A percentile compares a stretch with the other conserved stretches of the same genome.
These are phyloP conservation scores for Haliclystus octoradiatus DNA, from an alignment of 30 jellyfish, hydroid and myxozoan species.

Conservation along the genomic window DNA sequence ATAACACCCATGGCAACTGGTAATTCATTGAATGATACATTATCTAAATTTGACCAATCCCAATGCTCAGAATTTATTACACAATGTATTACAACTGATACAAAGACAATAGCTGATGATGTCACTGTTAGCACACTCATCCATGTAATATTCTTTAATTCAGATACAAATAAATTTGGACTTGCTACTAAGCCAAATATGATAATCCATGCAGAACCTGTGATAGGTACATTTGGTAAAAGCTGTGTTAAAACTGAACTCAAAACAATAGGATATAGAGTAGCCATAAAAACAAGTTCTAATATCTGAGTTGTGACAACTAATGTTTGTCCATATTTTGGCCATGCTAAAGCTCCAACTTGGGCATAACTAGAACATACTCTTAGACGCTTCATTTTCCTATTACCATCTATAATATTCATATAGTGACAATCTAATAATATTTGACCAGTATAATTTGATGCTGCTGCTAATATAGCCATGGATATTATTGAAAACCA, in stretches of 20 bases:
- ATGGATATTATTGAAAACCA: slow-evolving; percentile 10
- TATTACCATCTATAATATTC: background rate
- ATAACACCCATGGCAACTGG: slow-evolving; percentile 47
- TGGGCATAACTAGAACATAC: slow-evolving; percentile 7
- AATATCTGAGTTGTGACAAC: slow-evolving; percentile 3
- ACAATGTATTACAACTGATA: slow-evolving; percentile 3
- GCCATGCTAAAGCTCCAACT: slow-evolving; percentile 9
- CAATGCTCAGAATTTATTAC: background rate
- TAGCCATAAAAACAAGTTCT: slow-evolving; percentile 11
- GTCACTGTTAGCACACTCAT: slow-evolving; percentile 12
- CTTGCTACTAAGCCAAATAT: background rate
- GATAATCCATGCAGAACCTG: slow-evolving; percentile 1
- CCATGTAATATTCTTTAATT: slow-evolving; percentile 3
- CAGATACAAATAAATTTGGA: slow-evolving; percentile 5
- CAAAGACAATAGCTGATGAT: slow-evolving; percentile 2
- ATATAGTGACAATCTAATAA: slow-evolving; percentile 9
- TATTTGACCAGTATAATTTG: slow-evolving; percentile 18
- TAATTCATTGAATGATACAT: slow-evolving; percentile 3
- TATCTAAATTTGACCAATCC: background rate
- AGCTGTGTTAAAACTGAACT: slow-evolving; percentile 3
- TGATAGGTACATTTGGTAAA: background rate
- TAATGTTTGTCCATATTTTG: background rate
- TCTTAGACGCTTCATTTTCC: background rate
- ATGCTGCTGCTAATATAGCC: background rate
- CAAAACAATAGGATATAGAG: slow-evolving; percentile 14